These are phyloP conservation scores for Oryzias woworae DNA, from an alignment of 2,113 vertebrate genomes.

Conservation along the genomic window DNA sequence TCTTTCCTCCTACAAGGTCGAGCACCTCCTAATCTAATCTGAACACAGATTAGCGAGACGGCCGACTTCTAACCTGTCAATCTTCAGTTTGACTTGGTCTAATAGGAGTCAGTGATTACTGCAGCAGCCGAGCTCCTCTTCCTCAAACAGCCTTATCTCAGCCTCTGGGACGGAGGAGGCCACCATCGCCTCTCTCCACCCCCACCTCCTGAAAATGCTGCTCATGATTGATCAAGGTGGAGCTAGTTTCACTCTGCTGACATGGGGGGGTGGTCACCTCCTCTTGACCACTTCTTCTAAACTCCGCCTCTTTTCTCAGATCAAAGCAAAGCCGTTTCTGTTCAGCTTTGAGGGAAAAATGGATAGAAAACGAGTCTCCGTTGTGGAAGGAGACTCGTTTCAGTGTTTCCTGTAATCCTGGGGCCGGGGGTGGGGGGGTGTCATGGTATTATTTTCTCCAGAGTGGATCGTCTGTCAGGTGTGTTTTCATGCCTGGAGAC, in stretches of 20 bases:
- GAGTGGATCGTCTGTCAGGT: too few species aligned
- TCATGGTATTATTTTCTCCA: too few species aligned
- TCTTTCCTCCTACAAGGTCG: background rate
- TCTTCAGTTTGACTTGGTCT: conserved; percentile 30
- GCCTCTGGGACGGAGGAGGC: conserved; percentile 35
- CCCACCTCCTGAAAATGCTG: conserved; percentile 57
- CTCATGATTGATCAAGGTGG: conserved; percentile 67
- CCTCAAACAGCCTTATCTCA: conserved; percentile 47
- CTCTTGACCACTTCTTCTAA: conserved; percentile 24
- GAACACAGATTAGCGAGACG: background rate
- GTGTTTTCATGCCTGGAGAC: too few species aligned
- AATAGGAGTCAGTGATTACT: conserved; percentile 25
- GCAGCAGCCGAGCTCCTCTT: conserved; percentile 28
- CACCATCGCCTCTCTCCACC: background rate
- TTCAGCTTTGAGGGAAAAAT: too few species aligned
- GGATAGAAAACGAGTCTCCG: too few species aligned
- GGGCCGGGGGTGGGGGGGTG: too few species aligned
- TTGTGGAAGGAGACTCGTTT: too few species aligned
- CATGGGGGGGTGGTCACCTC: conserved; percentile 6
- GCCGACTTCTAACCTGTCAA: conserved; percentile 29
- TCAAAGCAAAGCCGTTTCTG: background rate
- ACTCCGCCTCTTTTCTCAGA: conserved; percentile 13
- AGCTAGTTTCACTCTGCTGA: conserved; percentile 37
- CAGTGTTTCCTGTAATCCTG: too few species aligned
- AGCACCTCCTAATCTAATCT: conserved; percentile 1